phyloP scores from a whole-genome alignment of 2,113 vertebrate genomes.

The Semicossyphus pulcher region DNA sequence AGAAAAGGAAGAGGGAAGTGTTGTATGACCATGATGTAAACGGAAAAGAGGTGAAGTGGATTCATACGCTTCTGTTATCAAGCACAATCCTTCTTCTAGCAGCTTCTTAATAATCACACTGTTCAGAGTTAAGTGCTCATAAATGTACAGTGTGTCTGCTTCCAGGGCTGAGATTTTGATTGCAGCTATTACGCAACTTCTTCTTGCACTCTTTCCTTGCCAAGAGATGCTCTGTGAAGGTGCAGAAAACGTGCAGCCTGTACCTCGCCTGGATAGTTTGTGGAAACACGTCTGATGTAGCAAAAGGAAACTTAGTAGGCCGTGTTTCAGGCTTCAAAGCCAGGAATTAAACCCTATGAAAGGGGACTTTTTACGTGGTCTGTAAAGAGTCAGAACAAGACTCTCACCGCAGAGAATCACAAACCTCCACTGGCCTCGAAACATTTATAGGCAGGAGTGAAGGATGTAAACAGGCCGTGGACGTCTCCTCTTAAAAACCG shows the following conservation, averaged over 20 bases:
- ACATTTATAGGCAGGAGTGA: constrained; percentile 57
- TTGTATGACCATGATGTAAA: constrained; percentile 29
- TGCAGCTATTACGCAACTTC: constrained; percentile 11
- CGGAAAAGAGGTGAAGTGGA: constrained; percentile 16
- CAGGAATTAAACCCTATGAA: constrained; percentile 35
- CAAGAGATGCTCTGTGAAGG: constrained; percentile 23
- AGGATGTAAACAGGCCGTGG: constrained; percentile 61
- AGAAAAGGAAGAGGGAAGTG: constrained; percentile 17
- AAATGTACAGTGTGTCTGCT: constrained; percentile 21
- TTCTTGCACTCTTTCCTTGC: background rate
- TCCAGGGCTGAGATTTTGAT: constrained; percentile 26
- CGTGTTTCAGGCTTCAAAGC: constrained; percentile 24
- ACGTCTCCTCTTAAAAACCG: constrained; percentile 58
- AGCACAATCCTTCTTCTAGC: constrained; percentile 5
- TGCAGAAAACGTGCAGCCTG: constrained; percentile 8
- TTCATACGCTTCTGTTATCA: constrained; percentile 26
- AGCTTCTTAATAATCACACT: constrained; percentile 18
- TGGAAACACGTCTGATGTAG: constrained; percentile 6
- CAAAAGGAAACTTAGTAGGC: constrained; percentile 15
- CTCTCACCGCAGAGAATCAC: constrained; percentile 47
- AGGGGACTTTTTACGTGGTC: constrained; percentile 62
- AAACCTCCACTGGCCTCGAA: constrained; percentile 70
- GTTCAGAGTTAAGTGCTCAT: constrained; percentile 26
- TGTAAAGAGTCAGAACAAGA: constrained; percentile 59
- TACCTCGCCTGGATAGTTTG: background rate